Evolutionary conservation across 2,113 vertebrate genomes (phyloP).

Genomic region (Ophiodon elongatus): DNA sequence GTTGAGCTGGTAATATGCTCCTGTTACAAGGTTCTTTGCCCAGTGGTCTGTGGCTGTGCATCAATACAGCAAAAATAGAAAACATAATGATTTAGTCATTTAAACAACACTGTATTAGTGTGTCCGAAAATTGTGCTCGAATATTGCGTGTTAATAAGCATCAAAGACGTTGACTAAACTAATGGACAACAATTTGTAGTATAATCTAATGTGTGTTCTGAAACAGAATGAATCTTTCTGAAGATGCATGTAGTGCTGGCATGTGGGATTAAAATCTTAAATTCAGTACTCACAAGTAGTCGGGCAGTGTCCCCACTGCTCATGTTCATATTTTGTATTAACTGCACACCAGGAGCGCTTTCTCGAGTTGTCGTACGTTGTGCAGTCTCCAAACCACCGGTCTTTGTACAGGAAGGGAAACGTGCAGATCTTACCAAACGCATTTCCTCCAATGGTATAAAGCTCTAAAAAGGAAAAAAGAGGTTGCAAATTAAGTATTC

Average conservation of each 20-base stretch:
- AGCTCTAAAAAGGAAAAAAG: slow-evolving; percentile 81
- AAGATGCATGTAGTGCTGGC: neutral
- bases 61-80: slow-evolving; percentile 4
- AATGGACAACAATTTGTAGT: neutral
- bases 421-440: slow-evolving; percentile 89
- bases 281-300: slow-evolving; percentile 84
- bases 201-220: neutral
- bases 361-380: slow-evolving; percentile 77
- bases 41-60: slow-evolving; percentile 81
- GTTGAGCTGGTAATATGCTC: slow-evolving; percentile 90
- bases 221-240: neutral
- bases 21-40: slow-evolving; percentile 86
- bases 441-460: slow-evolving; percentile 90
- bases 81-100: neutral
- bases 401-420: slow-evolving; percentile 91
- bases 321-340: slow-evolving; percentile 83
- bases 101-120: neutral
- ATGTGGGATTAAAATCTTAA: neutral
- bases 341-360: slow-evolving; percentile 90
- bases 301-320: slow-evolving; percentile 91
- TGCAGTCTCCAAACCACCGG: slow-evolving; percentile 92
- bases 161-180: neutral
- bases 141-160: neutral
- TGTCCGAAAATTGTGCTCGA: neutral
- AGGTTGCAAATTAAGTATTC: neutral